Evolutionary conservation across 2,113 vertebrate genomes (phyloP).

Genomic region (Nerophis ophidion): DNA sequence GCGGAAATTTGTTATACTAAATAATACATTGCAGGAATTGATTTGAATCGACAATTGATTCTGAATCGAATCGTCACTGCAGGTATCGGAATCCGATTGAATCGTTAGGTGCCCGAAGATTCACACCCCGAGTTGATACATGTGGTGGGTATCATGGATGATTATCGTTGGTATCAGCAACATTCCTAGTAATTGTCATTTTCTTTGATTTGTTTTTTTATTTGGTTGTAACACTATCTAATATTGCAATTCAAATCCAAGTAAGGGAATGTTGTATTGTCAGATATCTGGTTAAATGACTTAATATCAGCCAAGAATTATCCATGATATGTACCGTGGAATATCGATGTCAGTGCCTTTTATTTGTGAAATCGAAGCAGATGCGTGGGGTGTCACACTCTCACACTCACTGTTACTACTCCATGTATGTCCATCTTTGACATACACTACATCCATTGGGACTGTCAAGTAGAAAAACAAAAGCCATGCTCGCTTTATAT

Average conservation of each 20-base stretch:
- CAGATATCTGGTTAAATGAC: slow-evolving; percentile 3
- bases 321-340: slow-evolving; percentile 23
- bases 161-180: too few relatives aligned
- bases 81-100: too few relatives aligned
- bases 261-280: neutral
- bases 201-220: neutral
- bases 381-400: slow-evolving; percentile 33
- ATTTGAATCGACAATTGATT: too few relatives aligned
- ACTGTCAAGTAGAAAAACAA: slow-evolving; percentile 1
- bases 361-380: slow-evolving; percentile 47
- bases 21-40: too few relatives aligned
- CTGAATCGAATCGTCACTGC: too few relatives aligned
- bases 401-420: slow-evolving; percentile 5
- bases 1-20: too few relatives aligned
- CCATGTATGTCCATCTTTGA: slow-evolving; percentile 42
- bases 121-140: too few relatives aligned
- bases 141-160: too few relatives aligned
- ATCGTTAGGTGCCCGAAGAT: too few relatives aligned
- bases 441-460: slow-evolving; percentile 2
- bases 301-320: slow-evolving; percentile 3
- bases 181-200: too few relatives aligned
- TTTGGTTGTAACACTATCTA: too few relatives aligned
- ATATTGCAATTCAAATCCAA: too few relatives aligned
- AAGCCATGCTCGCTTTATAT: neutral
- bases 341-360: slow-evolving; percentile 35